These are phyloP conservation scores for Peromyscus nudipes DNA, from an alignment of 2,797 vertebrate genomes.

Conservation along the genomic window DNA sequence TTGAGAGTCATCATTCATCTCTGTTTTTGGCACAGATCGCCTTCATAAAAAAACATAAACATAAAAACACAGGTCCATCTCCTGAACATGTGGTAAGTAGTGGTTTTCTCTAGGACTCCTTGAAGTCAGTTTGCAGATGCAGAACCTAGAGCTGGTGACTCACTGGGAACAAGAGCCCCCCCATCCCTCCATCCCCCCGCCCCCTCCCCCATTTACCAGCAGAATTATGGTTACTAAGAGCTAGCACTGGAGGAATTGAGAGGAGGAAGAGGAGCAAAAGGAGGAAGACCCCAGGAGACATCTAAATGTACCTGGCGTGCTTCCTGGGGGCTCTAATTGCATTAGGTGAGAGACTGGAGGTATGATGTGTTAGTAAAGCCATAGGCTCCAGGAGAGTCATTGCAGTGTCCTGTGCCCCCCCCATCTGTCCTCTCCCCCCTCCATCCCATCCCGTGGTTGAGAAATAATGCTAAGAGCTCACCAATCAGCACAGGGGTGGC, in stretches of 20 bases:
- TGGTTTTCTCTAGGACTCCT: constrained; percentile 14
- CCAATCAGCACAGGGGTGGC: not conserved
- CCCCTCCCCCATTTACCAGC: not conserved
- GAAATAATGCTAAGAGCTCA: not conserved
- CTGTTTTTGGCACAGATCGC: not conserved
- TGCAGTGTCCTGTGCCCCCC: too few species aligned
- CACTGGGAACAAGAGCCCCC: not conserved
- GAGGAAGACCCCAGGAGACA: constrained; percentile 62
- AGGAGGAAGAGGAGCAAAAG: constrained; percentile 1
- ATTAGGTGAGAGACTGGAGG: not conserved
- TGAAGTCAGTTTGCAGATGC: not conserved
- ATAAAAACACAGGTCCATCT: constrained; percentile 48
- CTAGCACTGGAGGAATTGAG: not conserved
- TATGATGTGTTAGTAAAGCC: not conserved
- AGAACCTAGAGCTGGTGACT: accelerated
- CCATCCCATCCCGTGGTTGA: not conserved
- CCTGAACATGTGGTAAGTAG: not conserved
- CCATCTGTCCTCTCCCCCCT: too few species aligned
- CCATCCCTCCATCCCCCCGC: too few species aligned
- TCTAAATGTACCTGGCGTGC: constrained; percentile 64
- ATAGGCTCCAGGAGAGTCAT: not conserved
- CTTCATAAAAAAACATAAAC: constrained; percentile 60
- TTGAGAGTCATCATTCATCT: constrained; percentile 74
- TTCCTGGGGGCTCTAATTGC: constrained; percentile 37
- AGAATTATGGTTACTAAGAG: constrained; percentile 19